A percentile compares a stretch with the other conserved stretches of the same genome.
Evolutionary conservation across 2,888 invertebrate genomes (phyloP).

Genomic region (Zaprionus lineosus): DNA sequence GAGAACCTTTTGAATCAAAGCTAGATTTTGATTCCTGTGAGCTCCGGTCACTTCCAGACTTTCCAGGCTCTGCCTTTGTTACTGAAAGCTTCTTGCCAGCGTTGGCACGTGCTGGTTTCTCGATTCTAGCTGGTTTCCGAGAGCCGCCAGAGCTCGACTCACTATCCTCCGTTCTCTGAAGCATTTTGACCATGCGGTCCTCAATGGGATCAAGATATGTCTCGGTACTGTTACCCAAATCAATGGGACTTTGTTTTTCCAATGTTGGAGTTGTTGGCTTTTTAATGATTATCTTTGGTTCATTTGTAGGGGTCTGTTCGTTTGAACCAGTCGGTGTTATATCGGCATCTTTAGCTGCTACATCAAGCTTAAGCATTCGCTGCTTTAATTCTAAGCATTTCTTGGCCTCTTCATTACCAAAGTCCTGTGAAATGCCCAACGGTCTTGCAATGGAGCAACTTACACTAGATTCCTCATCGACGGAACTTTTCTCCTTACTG

Average conservation of each 20-base stretch:
- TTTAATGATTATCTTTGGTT: conserved; percentile 67
- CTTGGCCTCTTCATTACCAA: conserved; percentile 86
- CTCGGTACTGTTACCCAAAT: conserved; percentile 85
- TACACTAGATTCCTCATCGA: conserved; percentile 89
- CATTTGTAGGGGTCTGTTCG: conserved; percentile 77
- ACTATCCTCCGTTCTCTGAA: conserved; percentile 85
- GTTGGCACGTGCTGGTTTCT: conserved; percentile 79
- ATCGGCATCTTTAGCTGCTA: conserved; percentile 83
- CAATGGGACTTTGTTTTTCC: conserved; percentile 86
- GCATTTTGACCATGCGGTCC: conserved; percentile 83
- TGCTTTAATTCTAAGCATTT: conserved; percentile 85
- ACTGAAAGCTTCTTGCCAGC: conserved; percentile 82
- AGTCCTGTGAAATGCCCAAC: conserved; percentile 89
- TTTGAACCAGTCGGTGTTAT: conserved; percentile 84
- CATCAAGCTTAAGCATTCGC: conserved; percentile 85
- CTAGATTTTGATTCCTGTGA: conserved; percentile 85
- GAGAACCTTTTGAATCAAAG: conserved; percentile 86
- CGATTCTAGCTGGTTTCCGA: conserved; percentile 84
- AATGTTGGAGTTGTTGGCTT: conserved; percentile 85
- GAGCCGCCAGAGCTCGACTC: conserved; percentile 86
- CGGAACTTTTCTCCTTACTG: conserved; percentile 86
- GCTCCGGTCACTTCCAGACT: conserved; percentile 81
- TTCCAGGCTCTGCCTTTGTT: conserved; percentile 82
- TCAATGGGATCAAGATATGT: conserved; percentile 82
- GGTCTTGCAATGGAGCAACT: conserved; percentile 92